Base-by-base conservation (phyloP, 2,888 invertebrate genomes). In the Patella depressa region DNA sequence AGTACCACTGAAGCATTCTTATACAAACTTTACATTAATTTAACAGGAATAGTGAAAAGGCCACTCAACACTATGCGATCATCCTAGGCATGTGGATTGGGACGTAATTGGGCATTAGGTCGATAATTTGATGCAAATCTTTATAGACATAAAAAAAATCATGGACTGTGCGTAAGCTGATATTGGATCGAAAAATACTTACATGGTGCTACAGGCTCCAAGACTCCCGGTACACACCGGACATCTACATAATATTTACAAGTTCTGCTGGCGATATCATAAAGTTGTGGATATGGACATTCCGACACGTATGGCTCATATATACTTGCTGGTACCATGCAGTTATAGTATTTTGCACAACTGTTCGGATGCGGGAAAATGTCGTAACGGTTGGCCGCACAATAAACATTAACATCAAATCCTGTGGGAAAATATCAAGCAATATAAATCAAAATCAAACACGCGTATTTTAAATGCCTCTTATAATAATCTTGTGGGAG, bases 321-420 rank as follows among this genome's bases (percentile, higher is more conserved):
- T 12, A 24, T 24, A 65, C 65, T 65, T 24, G 19, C 5, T 3
- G 65, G 19, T 24, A 24, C 19, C 24, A 65, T 19, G 17, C 86
- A 86, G 82, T 85, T 84, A 76, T 82, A 85, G 74, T 83, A 85
- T 78, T 85, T 85, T 17, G 85, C 87, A 80, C 87, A 87, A 74
- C 84, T 84, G 34, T 85, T 82, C 2, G 83, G 83, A 73, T 86
- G 86, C n/a, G 79, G 75, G 0, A 83, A 77, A 2, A 85, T 77
- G 11, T 81, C 76, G 29, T 71, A 75, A 0, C 84, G 85, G 72
- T 85, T 84, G 11, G 82, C 78, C 53, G 76, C 74, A 77, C 87
- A 87, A 19, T 83, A 77, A 0, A 75, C 78, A 34, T 78, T 79
- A 17, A 85, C 84, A 65, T 85, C 70, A 19, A 65, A 65, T 65